These are phyloP conservation scores for Periphyllus acericola DNA, from an alignment of 2,888 invertebrate genomes.

Conservation along the genomic window DNA sequence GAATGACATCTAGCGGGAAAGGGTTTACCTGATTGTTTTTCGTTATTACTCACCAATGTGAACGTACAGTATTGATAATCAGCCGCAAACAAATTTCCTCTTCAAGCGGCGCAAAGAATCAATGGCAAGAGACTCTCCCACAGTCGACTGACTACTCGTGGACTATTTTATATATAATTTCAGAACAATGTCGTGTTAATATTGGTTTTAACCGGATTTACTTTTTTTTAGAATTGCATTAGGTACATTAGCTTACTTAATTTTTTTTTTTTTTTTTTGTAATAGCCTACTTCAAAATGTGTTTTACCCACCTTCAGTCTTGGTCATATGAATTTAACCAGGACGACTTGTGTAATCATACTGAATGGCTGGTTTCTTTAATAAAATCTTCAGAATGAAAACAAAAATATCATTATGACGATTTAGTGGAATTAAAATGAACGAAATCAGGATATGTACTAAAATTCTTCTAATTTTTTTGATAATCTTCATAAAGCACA, in stretches of 20 bases:
- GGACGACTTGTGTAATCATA: conserved; percentile 55
- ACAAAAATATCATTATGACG: conserved; percentile 58
- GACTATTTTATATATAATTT: conserved; percentile 62
- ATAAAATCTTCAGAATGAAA: conserved; percentile 61
- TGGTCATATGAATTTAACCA: conserved; percentile 59
- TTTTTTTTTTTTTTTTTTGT: conserved; percentile 44
- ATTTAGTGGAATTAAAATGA: conserved; percentile 47
- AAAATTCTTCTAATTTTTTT: conserved; percentile 21
- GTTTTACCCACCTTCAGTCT: conserved; percentile 59
- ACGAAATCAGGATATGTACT: conserved; percentile 45
- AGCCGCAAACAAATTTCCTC: conserved; percentile 60
- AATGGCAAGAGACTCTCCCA: conserved; percentile 61
- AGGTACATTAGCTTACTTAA: conserved; percentile 52
- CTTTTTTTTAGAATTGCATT: conserved; percentile 58
- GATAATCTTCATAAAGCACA: not conserved
- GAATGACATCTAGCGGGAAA: conserved; percentile 61
- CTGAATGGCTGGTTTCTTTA: conserved; percentile 59
- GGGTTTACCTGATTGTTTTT: conserved; percentile 61
- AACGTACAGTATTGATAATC: conserved; percentile 59
- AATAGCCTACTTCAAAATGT: conserved; percentile 58
- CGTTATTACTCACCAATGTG: conserved; percentile 59
- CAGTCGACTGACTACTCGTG: conserved; percentile 61
- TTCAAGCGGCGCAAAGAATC: conserved; percentile 61
- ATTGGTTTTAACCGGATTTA: conserved; percentile 58
- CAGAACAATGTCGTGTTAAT: conserved; percentile 62